A percentile compares a stretch with the other conserved stretches of the same genome.
phyloP scores from a whole-genome alignment of 2,797 vertebrate genomes.

The Alectoris magna region DNA sequence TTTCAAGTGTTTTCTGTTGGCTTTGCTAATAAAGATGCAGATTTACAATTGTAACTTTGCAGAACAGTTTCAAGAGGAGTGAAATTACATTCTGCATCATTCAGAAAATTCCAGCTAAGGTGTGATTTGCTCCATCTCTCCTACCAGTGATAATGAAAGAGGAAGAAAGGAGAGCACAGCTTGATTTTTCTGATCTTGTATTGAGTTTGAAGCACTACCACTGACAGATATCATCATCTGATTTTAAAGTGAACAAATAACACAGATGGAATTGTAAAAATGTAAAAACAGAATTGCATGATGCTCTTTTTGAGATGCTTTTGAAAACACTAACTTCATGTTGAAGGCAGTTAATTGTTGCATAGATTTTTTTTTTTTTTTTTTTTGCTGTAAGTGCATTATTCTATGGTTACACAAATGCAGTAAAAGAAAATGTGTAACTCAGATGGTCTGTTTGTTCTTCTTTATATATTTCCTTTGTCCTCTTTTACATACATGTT shows the following conservation, averaged over 20 bases:
- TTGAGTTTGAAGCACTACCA: background rate
- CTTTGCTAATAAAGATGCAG: background rate
- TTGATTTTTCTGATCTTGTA: slow-evolving; percentile 14
- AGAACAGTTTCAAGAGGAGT: background rate
- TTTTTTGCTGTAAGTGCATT: background rate
- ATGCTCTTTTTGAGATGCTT: slow-evolving; percentile 4
- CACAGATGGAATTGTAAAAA: background rate
- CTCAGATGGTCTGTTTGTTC: background rate
- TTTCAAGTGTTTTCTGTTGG: background rate
- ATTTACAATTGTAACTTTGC: background rate
- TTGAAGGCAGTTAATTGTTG: background rate
- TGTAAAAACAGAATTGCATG: background rate
- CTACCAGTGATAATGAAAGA: slow-evolving; percentile 16
- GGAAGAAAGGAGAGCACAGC: slow-evolving; percentile 3
- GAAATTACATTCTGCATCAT: background rate
- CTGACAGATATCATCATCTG: background rate
- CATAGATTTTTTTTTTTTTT: background rate
- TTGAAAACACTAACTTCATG: background rate
- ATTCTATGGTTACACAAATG: background rate
- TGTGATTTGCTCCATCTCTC: slow-evolving; percentile 25
- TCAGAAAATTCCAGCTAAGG: background rate
- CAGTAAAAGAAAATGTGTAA: background rate
- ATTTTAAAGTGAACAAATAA: slow-evolving; percentile 41
- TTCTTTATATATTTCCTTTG: background rate
- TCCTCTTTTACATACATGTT: background rate